These are phyloP conservation scores for Radopholus similis DNA, from an alignment of 1,140 invertebrate genomes.

Conservation along the genomic window DNA sequence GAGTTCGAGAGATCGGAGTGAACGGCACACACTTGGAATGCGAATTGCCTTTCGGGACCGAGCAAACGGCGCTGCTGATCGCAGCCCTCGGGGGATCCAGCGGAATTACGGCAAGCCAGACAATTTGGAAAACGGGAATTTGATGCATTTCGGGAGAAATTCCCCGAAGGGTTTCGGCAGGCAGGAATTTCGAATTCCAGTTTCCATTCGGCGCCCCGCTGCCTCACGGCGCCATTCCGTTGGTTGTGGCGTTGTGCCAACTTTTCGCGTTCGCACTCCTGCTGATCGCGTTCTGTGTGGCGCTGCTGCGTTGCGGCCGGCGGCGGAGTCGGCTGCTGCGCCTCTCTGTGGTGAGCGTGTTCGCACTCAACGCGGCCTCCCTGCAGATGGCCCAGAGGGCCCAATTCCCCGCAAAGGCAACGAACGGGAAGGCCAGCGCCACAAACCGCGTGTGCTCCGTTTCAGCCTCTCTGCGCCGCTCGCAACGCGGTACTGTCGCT, in stretches of 20 bases:
- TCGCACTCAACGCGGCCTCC: constrained; percentile 30
- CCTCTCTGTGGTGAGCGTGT: constrained; percentile 19
- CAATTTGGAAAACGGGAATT: too few species aligned
- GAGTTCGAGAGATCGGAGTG: too few species aligned
- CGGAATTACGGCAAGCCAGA: too few species aligned
- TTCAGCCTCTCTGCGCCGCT: constrained; percentile 37
- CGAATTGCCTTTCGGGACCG: too few species aligned
- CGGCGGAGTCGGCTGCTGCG: constrained; percentile 31
- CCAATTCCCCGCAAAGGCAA: not conserved
- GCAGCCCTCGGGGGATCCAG: too few species aligned
- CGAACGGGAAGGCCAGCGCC: not conserved
- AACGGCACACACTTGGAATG: too few species aligned
- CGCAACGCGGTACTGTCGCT: constrained; percentile 35
- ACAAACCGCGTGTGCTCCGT: constrained; percentile 7
- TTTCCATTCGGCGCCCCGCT: not conserved
- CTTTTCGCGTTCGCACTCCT: constrained; percentile 35
- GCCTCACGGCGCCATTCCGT: constrained; percentile 15
- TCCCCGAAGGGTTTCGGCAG: too few species aligned
- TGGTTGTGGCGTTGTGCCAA: constrained; percentile 27
- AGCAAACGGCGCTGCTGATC: too few species aligned
- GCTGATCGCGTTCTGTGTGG: constrained; percentile 23
- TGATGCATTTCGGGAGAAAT: too few species aligned
- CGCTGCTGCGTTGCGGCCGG: constrained; percentile 24
- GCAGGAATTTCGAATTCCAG: too few species aligned
- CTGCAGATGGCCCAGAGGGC: constrained; percentile 25